phyloP scores from a whole-genome alignment of 1,140 invertebrate genomes.

The Heliconius congener region DNA sequence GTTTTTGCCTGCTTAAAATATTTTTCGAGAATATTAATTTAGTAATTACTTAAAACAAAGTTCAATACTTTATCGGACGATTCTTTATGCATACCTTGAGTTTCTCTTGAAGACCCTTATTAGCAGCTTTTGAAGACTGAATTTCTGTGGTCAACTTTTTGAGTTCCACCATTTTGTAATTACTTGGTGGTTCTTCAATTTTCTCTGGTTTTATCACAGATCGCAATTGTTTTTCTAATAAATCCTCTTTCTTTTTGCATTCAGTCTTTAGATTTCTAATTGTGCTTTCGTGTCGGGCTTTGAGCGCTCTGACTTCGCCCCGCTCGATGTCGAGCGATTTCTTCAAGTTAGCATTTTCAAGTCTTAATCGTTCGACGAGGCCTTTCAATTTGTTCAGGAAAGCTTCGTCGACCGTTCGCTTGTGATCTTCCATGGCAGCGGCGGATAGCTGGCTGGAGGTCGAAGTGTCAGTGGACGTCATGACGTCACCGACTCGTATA shows the following conservation, averaged over 20 bases:
- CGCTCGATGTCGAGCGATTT: slow-evolving; percentile 80
- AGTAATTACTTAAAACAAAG: too few relatives aligned
- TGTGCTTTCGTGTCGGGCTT: slow-evolving; percentile 72
- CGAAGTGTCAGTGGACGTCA: slow-evolving; percentile 78
- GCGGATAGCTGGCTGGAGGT: slow-evolving; percentile 73
- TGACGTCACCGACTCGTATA: slow-evolving; percentile 69
- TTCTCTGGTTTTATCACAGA: slow-evolving; percentile 60
- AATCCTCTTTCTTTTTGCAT: slow-evolving; percentile 74
- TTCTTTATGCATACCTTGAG: slow-evolving; percentile 62
- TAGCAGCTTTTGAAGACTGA: slow-evolving; percentile 78
- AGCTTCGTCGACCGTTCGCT: slow-evolving; percentile 76
- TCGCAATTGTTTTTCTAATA: slow-evolving; percentile 75
- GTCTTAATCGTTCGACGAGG: slow-evolving; percentile 76
- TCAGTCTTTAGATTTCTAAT: slow-evolving; percentile 77
- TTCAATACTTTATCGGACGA: neutral
- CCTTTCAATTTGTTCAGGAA: slow-evolving; percentile 75
- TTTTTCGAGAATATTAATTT: neutral
- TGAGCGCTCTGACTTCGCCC: slow-evolving; percentile 79
- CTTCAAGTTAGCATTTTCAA: slow-evolving; percentile 78
- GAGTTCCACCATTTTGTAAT: slow-evolving; percentile 60
- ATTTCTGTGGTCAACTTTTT: slow-evolving; percentile 72
- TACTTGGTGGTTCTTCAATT: slow-evolving; percentile 50
- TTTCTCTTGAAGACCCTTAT: slow-evolving; percentile 80
- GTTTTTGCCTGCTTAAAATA: neutral
- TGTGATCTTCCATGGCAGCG: slow-evolving; percentile 66